phyloP scores from a whole-genome alignment of 2,113 vertebrate species.

The Clarias gariepinus region DNA sequence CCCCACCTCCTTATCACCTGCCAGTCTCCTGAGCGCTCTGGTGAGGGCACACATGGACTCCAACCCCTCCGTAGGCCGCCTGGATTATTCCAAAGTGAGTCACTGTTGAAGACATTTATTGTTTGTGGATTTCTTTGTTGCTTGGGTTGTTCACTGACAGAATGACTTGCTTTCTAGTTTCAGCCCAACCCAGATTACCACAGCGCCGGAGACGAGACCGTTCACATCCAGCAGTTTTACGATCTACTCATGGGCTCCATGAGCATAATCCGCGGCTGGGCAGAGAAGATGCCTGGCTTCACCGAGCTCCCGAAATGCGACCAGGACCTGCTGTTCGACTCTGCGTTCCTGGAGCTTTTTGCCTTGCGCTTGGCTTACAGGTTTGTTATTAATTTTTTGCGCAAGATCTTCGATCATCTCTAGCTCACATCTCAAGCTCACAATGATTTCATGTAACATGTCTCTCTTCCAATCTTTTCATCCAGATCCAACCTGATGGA shows the following conservation, averaged over 20 bases:
- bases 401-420: neutral
- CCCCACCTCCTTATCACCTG: slow-evolving; percentile 80
- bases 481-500: slow-evolving; percentile 90
- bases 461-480: neutral
- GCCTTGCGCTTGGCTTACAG: slow-evolving; percentile 92
- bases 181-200: slow-evolving; percentile 88
- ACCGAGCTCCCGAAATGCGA: slow-evolving; percentile 85
- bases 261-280: slow-evolving; percentile 95
- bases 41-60: slow-evolving; percentile 94
- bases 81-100: slow-evolving; percentile 92
- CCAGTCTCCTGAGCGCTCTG: slow-evolving; percentile 87
- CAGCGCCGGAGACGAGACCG: slow-evolving; percentile 85
- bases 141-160: neutral
- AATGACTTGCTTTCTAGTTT: slow-evolving; percentile 77
- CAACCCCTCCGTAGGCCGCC: slow-evolving; percentile 86
- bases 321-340: slow-evolving; percentile 95
- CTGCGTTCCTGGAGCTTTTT: slow-evolving; percentile 95
- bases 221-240: slow-evolving; percentile 95
- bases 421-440: neutral
- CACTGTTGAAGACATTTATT: neutral
- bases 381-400: slow-evolving; percentile 61
- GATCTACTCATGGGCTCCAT: slow-evolving; percentile 93
- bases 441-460: fast-evolving
- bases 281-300: slow-evolving; percentile 92
- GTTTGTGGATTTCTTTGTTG: neutral